A percentile compares a stretch with the other conserved stretches of the same genome.
Conservation (phyloP, 2,113 vertebrate genomes). For the Takifugu flavidus region DNA sequence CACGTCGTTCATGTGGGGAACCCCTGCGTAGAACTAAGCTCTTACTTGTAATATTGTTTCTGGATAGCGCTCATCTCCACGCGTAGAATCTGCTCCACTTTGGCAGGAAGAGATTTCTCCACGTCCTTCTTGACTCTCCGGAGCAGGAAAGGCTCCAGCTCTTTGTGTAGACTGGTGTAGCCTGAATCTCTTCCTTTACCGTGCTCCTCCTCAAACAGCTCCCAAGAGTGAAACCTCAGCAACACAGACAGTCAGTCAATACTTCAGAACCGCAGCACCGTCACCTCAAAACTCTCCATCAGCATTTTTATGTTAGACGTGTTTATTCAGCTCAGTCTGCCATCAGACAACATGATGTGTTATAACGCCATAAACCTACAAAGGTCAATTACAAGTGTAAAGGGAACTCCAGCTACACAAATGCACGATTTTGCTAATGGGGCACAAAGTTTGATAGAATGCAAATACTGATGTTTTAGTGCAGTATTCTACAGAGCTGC, state of each 20-base stretch:
- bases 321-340: too few relatives aligned
- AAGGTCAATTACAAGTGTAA: too few relatives aligned
- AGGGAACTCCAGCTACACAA: too few relatives aligned
- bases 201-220: conserved; percentile 96
- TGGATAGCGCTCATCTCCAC: conserved; percentile 99
- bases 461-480: too few relatives aligned
- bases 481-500: too few relatives aligned
- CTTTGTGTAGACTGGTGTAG: conserved; percentile 96
- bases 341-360: too few relatives aligned
- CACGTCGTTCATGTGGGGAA: too few relatives aligned
- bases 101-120: conserved; percentile 97
- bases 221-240: conserved; percentile 94
- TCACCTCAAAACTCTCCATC: too few relatives aligned
- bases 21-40: neutral
- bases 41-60: conserved; percentile 99
- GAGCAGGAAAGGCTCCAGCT: conserved; percentile 94
- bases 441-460: too few relatives aligned
- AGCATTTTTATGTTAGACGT: too few relatives aligned
- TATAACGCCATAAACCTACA: too few relatives aligned
- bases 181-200: conserved; percentile 95
- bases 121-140: conserved; percentile 98
- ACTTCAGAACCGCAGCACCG: neutral
- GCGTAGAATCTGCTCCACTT: conserved; percentile 96
- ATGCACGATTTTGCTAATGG: too few relatives aligned
- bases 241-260: neutral